Conservation (phyloP, 1,140 invertebrate species). For the Aphis craccivora region DNA sequence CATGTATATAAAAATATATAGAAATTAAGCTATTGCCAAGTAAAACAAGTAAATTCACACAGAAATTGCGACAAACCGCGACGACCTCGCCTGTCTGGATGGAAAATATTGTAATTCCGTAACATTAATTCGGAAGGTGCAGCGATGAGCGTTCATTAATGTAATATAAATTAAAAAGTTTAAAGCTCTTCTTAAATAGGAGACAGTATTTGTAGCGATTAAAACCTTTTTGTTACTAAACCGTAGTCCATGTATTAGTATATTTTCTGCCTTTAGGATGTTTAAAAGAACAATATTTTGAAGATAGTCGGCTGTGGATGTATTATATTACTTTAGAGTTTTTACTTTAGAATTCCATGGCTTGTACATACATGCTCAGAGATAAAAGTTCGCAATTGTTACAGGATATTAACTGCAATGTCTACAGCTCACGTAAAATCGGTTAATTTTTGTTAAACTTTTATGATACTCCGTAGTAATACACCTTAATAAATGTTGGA, state of each 20-base stretch:
- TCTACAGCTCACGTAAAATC: background rate
- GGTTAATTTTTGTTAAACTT: background rate
- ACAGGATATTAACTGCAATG: background rate
- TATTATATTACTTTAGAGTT: background rate
- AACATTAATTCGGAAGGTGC: background rate
- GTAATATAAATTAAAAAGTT: conserved; percentile 23
- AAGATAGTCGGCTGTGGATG: background rate
- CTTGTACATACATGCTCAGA: background rate
- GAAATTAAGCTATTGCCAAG: background rate
- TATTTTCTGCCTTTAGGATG: background rate
- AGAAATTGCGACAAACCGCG: background rate
- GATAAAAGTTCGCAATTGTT: background rate
- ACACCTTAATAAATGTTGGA: background rate
- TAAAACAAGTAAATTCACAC: background rate
- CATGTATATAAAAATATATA: background rate
- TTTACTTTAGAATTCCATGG: background rate
- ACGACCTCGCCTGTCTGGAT: background rate
- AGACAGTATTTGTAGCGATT: background rate
- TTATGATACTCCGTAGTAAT: background rate
- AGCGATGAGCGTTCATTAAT: background rate
- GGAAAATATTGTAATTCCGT: background rate
- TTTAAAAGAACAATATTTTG: background rate
- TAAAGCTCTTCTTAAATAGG: background rate
- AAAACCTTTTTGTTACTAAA: background rate
- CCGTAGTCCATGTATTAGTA: background rate